phyloP scores from a whole-genome alignment of 2,888 invertebrate genomes.

The Dryocosmus kuriphilus region DNA sequence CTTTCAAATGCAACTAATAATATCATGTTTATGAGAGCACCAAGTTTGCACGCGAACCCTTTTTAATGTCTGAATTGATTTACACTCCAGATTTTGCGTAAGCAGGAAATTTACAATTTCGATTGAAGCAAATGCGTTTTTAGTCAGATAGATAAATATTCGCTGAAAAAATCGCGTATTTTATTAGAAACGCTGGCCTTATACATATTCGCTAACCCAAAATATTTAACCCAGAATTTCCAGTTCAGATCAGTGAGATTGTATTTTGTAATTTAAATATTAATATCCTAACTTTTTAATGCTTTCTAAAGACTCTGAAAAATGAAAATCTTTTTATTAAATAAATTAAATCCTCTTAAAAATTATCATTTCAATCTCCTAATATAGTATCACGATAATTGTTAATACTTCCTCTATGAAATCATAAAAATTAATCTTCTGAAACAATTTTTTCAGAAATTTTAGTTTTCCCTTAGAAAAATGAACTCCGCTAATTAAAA shows the following conservation, averaged over 20 bases:
- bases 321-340: no score
- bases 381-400: no score
- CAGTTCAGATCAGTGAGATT: background rate
- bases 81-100: background rate
- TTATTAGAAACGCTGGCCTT: background rate
- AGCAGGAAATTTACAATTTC: slow-evolving; percentile 21
- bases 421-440: no score
- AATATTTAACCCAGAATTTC: background rate
- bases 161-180: background rate
- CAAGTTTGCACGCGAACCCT: background rate
- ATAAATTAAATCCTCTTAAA: no score
- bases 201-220: background rate
- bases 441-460: background rate
- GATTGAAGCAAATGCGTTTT: slow-evolving; percentile 6
- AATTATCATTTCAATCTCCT: no score
- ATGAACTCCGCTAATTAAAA: background rate
- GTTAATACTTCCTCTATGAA: no score
- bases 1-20: background rate
- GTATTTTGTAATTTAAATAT: no score
- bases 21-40: background rate
- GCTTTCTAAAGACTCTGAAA: no score
- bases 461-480: background rate
- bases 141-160: background rate
- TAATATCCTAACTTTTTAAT: no score
- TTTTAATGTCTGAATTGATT: background rate